Conservation (phyloP, 2,888 invertebrate genomes). For the Eilema sororculum region DNA sequence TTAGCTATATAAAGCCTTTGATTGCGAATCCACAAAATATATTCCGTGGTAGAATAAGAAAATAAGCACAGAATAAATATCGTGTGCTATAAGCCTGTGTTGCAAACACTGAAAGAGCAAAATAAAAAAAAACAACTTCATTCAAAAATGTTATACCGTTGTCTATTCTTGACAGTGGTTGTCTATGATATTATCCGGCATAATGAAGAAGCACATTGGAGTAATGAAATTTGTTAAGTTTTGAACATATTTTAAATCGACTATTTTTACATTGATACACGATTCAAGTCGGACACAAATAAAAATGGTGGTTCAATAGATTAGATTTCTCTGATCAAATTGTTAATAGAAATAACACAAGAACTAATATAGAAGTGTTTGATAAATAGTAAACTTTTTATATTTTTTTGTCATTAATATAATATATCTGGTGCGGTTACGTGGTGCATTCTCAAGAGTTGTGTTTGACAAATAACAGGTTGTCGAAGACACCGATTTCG, state of each 20-base stretch:
- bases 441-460: constrained; percentile 75
- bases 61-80: too few relatives aligned
- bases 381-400: constrained; percentile 61
- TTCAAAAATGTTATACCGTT: constrained; percentile 18
- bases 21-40: too few relatives aligned
- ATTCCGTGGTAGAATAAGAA: too few relatives aligned
- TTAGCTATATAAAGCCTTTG: too few relatives aligned
- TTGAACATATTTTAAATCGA: constrained; percentile 45
- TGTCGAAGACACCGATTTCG: constrained; percentile 85
- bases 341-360: constrained; percentile 66
- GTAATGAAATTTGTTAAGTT: constrained; percentile 25
- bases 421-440: constrained; percentile 68
- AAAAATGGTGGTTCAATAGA: constrained; percentile 85
- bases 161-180: constrained; percentile 47
- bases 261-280: constrained; percentile 60
- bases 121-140: constrained; percentile 13
- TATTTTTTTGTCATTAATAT: constrained; percentile 56
- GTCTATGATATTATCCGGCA: constrained; percentile 63
- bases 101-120: background rate
- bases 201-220: constrained; percentile 46
- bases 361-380: constrained; percentile 52
- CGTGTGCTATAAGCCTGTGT: background rate
- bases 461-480: constrained; percentile 86
- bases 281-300: constrained; percentile 82
- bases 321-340: constrained; percentile 73